phyloP scores from a whole-genome alignment of 2,888 invertebrate genomes.

The Dilophus febrilis region DNA sequence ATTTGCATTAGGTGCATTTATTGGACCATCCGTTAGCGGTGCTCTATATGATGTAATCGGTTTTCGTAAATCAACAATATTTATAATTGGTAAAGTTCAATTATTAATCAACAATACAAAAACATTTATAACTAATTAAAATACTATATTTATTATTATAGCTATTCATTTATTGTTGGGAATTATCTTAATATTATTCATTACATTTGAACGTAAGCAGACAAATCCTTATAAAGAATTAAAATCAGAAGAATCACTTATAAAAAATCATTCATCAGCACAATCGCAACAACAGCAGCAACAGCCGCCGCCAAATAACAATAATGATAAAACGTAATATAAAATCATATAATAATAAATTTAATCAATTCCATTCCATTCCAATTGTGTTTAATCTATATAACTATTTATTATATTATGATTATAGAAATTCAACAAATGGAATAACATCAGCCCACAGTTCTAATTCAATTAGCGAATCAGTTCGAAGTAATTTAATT shows the following conservation, averaged over 20 bases:
- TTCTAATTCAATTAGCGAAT: no score
- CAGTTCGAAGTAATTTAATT: slow-evolving; percentile 37
- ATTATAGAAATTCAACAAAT: no score
- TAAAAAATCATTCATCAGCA: slow-evolving; percentile 8
- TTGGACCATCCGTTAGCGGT: slow-evolving; percentile 62
- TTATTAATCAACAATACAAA: neutral
- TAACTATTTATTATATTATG: no score
- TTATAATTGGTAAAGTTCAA: slow-evolving; percentile 38
- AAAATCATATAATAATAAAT: no score
- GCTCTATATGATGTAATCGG: slow-evolving; percentile 55
- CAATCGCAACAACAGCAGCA: no score
- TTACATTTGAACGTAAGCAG: slow-evolving; percentile 21
- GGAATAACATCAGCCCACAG: no score
- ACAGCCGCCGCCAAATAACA: no score
- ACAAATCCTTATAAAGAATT: slow-evolving; percentile 24
- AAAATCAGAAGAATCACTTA: slow-evolving; percentile 21
- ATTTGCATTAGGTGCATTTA: slow-evolving; percentile 74
- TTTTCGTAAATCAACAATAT: slow-evolving; percentile 51
- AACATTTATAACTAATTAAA: neutral
- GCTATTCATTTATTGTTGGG: slow-evolving; percentile 9
- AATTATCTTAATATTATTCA: slow-evolving; percentile 27
- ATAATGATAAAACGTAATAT: no score
- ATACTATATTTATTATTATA: neutral
- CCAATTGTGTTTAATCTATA: no score
- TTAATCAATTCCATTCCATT: no score